Percentiles rank a stretch among this genome's conserved stretches.
These are phyloP conservation scores for Bujurquina vittata DNA, from an alignment of 2,113 vertebrate genomes.

Conservation along the genomic window DNA sequence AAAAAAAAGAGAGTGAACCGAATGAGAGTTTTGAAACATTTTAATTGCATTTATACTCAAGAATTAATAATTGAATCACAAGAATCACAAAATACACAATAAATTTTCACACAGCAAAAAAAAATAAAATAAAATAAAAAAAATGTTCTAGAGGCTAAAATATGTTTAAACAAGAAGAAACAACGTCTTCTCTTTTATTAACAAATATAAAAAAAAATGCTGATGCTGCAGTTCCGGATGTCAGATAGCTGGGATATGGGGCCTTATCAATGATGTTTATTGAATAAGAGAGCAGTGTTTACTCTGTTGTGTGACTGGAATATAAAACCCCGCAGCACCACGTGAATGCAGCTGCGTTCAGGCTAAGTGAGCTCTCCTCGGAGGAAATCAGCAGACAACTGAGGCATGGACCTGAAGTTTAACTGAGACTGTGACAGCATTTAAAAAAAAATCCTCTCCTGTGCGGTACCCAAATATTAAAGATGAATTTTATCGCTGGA, in stretches of 20 bases:
- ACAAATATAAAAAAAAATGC: neutral
- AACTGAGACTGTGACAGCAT: conserved; percentile 12
- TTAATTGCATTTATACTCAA: conserved; percentile 42
- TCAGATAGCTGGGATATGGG: conserved; percentile 44
- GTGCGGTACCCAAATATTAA: neutral
- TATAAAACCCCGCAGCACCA: conserved; percentile 69
- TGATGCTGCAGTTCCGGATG: neutral
- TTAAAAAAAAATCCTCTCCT: neutral
- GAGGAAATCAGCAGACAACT: conserved; percentile 61
- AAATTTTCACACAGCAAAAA: neutral
- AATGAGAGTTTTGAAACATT: conserved; percentile 21
- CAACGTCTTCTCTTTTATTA: neutral
- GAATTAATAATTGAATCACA: neutral
- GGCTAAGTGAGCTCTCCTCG: conserved; percentile 66
- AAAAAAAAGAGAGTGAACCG: neutral
- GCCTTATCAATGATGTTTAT: conserved; percentile 73
- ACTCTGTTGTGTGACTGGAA: conserved; percentile 75
- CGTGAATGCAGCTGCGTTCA: conserved; percentile 72
- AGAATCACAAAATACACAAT: neutral
- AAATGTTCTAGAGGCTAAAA: neutral
- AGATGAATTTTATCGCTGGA: neutral
- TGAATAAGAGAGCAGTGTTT: conserved; percentile 76
- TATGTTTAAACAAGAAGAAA: conserved; percentile 1
- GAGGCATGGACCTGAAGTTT: conserved; percentile 53
- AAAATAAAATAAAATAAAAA: no score